phyloP scores from a whole-genome alignment of 2,888 invertebrate species.

The Apeira syringaria region DNA sequence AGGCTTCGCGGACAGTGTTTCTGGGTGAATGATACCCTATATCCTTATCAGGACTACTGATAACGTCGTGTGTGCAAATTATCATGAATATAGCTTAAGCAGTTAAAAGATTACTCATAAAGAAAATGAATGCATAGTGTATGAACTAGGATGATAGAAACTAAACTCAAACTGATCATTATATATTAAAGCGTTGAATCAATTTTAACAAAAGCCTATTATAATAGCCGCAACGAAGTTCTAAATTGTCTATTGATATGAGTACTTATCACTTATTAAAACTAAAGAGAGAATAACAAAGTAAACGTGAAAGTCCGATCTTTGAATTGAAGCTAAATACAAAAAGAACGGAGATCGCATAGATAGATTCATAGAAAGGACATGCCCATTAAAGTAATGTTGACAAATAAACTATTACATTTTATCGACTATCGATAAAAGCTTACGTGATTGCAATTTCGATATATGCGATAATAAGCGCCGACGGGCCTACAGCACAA shows the following conservation, averaged over 20 bases:
- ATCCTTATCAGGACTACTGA: no score
- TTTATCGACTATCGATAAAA: slow-evolving; percentile 23
- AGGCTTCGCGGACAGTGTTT: no score
- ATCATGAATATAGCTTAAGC: no score
- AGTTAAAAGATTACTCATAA: no score
- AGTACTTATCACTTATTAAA: background rate
- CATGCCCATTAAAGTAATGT: slow-evolving; percentile 19
- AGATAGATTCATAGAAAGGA: slow-evolving; percentile 18
- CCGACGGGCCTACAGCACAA: slow-evolving; percentile 20
- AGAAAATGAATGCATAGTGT: no score
- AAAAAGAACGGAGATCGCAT: slow-evolving; percentile 11
- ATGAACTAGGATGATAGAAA: no score
- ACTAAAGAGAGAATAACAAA: background rate
- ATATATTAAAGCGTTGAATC: no score
- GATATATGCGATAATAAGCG: slow-evolving; percentile 31
- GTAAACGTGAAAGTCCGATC: slow-evolving; percentile 9
- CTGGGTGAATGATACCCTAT: no score
- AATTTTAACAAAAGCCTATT: no score
- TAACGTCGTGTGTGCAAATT: no score
- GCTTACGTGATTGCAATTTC: slow-evolving; percentile 36
- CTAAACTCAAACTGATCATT: no score
- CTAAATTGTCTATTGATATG: background rate
- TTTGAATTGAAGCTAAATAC: slow-evolving; percentile 7
- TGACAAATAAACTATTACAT: slow-evolving; percentile 23
- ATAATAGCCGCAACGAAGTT: no score